Evolutionary conservation across 2,797 vertebrate species (phyloP), one percentile per base, ranked within the genome.

Genomic region (Lithobates sylvaticus): DNA sequence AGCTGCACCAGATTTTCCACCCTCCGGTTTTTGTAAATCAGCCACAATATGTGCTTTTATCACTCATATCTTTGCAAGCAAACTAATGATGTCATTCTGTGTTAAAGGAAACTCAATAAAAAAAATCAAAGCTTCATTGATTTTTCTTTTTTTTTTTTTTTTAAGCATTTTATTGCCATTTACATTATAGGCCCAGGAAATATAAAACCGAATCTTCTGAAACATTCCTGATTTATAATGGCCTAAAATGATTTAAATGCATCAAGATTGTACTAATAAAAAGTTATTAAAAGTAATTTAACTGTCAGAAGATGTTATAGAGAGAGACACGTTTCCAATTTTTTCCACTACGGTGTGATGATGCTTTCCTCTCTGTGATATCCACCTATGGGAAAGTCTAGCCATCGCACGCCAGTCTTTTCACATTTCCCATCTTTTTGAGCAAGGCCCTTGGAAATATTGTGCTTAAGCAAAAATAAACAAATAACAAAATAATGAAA

Each of bases 71-170:
- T 36, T 5, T 10, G 32, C 32, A 70, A 5, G 15, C n/a, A 39
- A 81, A 39, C 68, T 61, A 39, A 81, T 81, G 71, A 81, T 72
- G 50, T n/a, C 47, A 69, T 72, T 26, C 79, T 21, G 36, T 44
- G n/a, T 72, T 58, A 72, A 72, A 18, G 23, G 32, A 54, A 72
- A 81, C 54, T 72, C 69, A 61, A 81, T 81, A 70, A 81, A 64
- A 83, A 74, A 74, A 34, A 72, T 39, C 10, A 39, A 78, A 83
- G 71, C 71, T 21, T 3, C 42, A 83, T 65, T 75, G 81, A 83
- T 83, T 83, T 83, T 32, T 29, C 26, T 82, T 29, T 9, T 67
- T 44, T 32, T 29, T 65, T 82, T 29, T 9, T 67, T 44, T 74
- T 74, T 34, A 3, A 82, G 64, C 18, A 74, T 75, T 83, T 75